Percentiles rank a stretch among this genome's conserved stretches.
phyloP scores from a whole-genome alignment of 2,888 invertebrate species.

The Meta bourneti region DNA sequence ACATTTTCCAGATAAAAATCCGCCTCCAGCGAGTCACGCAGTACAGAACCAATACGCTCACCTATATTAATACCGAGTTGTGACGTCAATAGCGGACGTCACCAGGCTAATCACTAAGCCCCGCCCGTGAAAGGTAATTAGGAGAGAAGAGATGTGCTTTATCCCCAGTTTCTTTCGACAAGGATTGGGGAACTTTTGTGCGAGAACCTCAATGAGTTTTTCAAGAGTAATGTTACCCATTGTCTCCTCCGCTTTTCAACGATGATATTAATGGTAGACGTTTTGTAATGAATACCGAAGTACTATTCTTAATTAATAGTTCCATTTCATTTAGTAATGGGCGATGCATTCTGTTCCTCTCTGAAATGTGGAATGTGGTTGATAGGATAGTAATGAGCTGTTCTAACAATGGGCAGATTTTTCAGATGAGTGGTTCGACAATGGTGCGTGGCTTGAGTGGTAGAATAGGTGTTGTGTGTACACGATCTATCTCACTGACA shows the following conservation, averaged over 20 bases:
- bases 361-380: too few relatives aligned
- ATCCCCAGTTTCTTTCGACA: conserved; percentile 6
- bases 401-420: too few relatives aligned
- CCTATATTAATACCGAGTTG: background rate
- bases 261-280: conserved; percentile 13
- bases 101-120: conserved; percentile 9
- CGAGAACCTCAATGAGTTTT: conserved; percentile 13
- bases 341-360: background rate
- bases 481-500: too few relatives aligned
- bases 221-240: background rate
- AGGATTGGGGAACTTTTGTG: background rate
- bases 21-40: background rate
- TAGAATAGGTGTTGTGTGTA: too few relatives aligned
- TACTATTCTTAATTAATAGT: conserved; percentile 6
- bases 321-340: background rate
- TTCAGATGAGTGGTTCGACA: too few relatives aligned
- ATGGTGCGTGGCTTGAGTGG: too few relatives aligned
- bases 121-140: conserved; percentile 17
- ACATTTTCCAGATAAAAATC: background rate
- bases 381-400: too few relatives aligned
- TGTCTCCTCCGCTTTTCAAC: background rate
- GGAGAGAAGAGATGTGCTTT: background rate
- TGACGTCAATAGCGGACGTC: background rate
- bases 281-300: background rate
- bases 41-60: background rate